phyloP scores from a whole-genome alignment of 2,797 vertebrate species.

The Morelia viridis region DNA sequence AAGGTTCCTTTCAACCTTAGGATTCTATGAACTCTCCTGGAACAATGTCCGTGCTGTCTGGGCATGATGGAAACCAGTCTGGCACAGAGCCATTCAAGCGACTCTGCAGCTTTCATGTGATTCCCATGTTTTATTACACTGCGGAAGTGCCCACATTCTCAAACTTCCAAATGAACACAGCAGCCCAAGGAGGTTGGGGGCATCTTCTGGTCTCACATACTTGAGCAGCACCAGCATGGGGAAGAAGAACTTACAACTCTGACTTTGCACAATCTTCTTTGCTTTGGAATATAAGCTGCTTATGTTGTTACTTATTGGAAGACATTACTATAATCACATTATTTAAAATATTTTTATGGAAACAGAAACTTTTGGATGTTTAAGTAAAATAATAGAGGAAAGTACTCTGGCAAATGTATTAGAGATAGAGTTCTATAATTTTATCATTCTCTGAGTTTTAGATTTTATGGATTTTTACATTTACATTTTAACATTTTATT shows the following conservation, averaged over 20 bases:
- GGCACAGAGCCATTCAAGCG: too few species aligned
- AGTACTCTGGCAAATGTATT: background rate
- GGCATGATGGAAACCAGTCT: too few species aligned
- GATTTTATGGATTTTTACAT: background rate
- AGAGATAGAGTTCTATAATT: background rate
- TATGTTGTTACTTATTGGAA: background rate
- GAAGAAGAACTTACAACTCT: background rate
- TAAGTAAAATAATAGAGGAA: background rate
- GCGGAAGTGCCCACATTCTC: too few species aligned
- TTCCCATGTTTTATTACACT: too few species aligned
- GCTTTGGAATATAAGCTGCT: background rate
- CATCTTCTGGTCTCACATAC: too few species aligned
- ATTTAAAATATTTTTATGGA: background rate
- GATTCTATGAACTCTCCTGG: too few species aligned
- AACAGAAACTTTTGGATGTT: background rate
- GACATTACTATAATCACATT: background rate
- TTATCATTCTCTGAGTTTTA: background rate
- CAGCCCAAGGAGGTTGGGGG: too few species aligned
- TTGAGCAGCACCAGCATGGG: too few species aligned
- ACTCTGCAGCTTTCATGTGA: too few species aligned
- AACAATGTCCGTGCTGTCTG: too few species aligned
- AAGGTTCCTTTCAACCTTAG: too few species aligned
- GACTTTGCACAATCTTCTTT: background rate
- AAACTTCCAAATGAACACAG: too few species aligned
- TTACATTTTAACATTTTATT: background rate